These are phyloP conservation scores for Salmo trutta DNA, from an alignment of 2,797 vertebrate genomes.

Conservation along the genomic window DNA sequence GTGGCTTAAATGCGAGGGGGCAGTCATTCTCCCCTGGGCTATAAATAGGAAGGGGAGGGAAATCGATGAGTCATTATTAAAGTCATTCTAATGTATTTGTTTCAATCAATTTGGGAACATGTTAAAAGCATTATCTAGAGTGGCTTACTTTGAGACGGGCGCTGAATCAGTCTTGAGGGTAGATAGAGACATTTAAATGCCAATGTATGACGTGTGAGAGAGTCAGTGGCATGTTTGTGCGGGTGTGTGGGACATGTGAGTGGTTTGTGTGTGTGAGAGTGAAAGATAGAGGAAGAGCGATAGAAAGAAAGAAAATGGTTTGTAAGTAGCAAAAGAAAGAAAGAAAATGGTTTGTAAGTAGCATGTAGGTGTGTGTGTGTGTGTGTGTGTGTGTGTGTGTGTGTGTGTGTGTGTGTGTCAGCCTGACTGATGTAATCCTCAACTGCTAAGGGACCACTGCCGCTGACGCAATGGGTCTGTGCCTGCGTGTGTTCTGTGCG, in stretches of 20 bases:
- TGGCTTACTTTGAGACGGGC: not conserved
- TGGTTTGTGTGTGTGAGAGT: not conserved
- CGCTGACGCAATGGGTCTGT: not conserved
- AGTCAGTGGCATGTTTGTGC: not conserved
- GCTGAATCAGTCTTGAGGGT: not conserved
- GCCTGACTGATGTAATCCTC: too few species aligned
- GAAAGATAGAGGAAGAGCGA: too few species aligned
- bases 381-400: not conserved
- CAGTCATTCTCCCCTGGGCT: too few species aligned
- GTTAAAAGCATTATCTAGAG: not conserved
- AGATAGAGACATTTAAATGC: not conserved
- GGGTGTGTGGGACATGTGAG: not conserved
- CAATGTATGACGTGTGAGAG: not conserved
- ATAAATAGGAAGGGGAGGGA: not conserved
- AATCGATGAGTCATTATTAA: not conserved
- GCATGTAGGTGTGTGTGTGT: not conserved
- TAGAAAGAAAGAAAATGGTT: too few species aligned
- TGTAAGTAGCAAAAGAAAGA: too few species aligned
- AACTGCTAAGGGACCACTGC: not conserved
- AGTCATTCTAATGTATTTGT: not conserved
- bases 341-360: not conserved
- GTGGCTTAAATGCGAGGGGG: too few species aligned
- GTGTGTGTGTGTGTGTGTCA: not conserved
- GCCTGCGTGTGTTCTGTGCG: not conserved
- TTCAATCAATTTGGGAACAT: not conserved